A percentile compares a stretch with the other conserved stretches of the same genome.
These are phyloP conservation scores for Danaus plexippus DNA, from an alignment of 1,140 invertebrate species.

Conservation along the genomic window DNA sequence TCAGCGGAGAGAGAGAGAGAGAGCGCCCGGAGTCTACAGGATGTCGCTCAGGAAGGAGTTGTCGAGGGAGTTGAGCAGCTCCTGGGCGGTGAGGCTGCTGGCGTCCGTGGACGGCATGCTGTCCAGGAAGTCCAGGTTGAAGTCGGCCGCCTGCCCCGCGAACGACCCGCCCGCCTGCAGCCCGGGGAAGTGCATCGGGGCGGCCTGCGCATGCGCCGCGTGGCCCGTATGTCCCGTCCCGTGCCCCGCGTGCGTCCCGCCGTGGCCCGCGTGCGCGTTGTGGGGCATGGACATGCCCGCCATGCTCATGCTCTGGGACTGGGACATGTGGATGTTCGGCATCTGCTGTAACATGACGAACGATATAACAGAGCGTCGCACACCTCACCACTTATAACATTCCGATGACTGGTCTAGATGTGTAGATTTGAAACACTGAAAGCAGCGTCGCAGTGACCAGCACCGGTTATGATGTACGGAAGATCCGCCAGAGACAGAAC, in stretches of 20 bases:
- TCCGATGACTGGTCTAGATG: no score
- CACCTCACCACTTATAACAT: no score
- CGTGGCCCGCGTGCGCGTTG: conserved; percentile 45
- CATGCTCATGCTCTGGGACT: conserved; percentile 76
- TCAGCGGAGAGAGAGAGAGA: neutral
- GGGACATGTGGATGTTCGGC: conserved; percentile 77
- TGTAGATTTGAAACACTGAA: no score
- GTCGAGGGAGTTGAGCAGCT: conserved; percentile 79
- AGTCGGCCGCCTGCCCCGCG: conserved; percentile 76
- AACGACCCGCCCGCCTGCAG: conserved; percentile 42
- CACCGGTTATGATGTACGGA: no score
- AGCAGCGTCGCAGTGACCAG: no score
- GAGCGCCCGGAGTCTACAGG: conserved; percentile 31
- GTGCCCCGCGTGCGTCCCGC: conserved; percentile 25
- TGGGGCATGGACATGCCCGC: conserved; percentile 47
- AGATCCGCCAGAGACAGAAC: no score
- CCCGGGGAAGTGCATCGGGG: conserved; percentile 40
- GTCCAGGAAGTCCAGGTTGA: conserved; percentile 86
- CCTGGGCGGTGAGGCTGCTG: conserved; percentile 81
- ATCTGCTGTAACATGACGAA: conserved; percentile 54
- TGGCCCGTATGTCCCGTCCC: conserved; percentile 1
- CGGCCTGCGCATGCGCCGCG: conserved; percentile 32
- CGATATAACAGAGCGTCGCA: no score
- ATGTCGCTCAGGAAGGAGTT: conserved; percentile 68
- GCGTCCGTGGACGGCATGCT: conserved; percentile 80